Conservation (phyloP, 2,113 vertebrate species). For the Labeo rohita region DNA sequence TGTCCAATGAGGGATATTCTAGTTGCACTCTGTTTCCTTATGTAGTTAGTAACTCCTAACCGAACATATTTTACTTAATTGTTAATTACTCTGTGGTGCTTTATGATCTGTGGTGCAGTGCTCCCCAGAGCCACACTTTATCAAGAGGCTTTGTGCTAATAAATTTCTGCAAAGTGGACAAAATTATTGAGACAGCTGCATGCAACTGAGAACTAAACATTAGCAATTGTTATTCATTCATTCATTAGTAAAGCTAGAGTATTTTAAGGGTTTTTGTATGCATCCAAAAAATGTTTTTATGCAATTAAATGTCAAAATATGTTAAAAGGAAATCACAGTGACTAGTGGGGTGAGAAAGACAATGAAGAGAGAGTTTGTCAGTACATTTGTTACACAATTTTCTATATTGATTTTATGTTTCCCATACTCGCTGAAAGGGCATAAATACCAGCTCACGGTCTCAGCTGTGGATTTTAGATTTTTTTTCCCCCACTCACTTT, state of each 20-base stretch:
- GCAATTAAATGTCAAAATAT: neutral
- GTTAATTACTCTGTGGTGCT: slow-evolving; percentile 20
- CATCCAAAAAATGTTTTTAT: neutral
- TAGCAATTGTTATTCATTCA: neutral
- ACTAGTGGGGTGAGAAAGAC: neutral
- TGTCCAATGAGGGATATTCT: neutral
- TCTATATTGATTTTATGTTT: neutral
- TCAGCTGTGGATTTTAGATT: neutral
- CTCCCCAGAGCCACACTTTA: slow-evolving; percentile 26
- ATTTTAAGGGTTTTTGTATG: neutral
- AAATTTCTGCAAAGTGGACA: slow-evolving; percentile 1
- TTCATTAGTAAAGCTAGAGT: neutral
- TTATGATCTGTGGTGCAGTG: slow-evolving; percentile 18
- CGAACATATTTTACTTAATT: slow-evolving; percentile 9
- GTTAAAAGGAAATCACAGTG: neutral
- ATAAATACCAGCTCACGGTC: neutral
- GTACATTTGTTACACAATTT: neutral
- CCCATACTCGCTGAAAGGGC: neutral
- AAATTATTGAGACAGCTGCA: neutral
- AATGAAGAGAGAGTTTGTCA: neutral
- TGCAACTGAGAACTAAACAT: neutral
- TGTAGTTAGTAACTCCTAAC: neutral
- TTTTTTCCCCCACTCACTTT: too few species aligned
- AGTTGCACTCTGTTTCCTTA: slow-evolving; percentile 2
- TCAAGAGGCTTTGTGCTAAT: slow-evolving; percentile 14